Conservation (phyloP, 2,113 vertebrate genomes). For the Salminus brasiliensis region DNA sequence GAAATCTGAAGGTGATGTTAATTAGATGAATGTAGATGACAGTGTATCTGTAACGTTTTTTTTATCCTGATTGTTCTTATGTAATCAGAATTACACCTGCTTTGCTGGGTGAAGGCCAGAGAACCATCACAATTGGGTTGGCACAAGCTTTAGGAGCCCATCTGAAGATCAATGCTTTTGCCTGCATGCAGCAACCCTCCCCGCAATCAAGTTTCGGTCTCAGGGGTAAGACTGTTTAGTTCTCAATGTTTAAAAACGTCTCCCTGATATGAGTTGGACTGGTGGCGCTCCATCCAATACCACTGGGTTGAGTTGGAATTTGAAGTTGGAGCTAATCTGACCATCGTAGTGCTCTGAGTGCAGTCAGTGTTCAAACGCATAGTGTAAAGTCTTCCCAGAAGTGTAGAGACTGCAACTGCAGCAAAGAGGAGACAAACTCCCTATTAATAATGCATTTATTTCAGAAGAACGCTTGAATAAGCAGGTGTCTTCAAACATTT, state of each 20-base stretch:
- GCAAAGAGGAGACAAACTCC: too few species aligned
- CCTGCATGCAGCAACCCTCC: conserved; percentile 84
- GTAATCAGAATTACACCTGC: conserved; percentile 82
- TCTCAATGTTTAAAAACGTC: neutral
- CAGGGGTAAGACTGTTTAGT: conserved; percentile 73
- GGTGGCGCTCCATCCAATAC: neutral
- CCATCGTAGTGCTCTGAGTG: too few species aligned
- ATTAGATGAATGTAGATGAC: too few species aligned
- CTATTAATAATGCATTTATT: too few species aligned
- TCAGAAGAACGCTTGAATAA: neutral
- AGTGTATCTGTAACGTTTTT: neutral
- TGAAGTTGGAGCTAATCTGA: neutral
- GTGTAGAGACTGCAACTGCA: neutral
- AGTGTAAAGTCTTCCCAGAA: neutral
- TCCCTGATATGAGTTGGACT: neutral
- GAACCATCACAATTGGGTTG: conserved; percentile 81
- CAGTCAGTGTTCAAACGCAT: neutral
- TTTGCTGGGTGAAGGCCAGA: conserved; percentile 83
- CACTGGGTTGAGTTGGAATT: neutral
- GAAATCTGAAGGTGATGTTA: neutral
- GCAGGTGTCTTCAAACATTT: neutral
- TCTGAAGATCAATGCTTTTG: conserved; percentile 82
- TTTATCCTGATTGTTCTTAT: neutral
- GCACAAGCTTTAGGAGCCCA: conserved; percentile 84
- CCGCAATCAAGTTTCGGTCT: conserved; percentile 84